Conservation (phyloP, 2,888 invertebrate species). For the Pterostichus madidus region DNA sequence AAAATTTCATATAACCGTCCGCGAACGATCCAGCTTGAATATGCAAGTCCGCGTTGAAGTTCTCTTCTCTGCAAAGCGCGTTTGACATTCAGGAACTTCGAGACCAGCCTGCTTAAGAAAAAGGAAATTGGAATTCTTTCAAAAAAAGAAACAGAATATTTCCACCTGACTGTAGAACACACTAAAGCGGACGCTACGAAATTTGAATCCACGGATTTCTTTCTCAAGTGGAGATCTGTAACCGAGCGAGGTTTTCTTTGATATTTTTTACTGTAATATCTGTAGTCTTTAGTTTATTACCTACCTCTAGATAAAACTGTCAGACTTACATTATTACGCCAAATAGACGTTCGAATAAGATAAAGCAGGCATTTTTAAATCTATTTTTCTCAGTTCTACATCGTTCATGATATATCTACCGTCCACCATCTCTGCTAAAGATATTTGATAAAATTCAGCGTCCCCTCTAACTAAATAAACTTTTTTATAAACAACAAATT, state of each 20-base stretch:
- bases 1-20: slow-evolving; percentile 40
- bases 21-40: slow-evolving; percentile 35
- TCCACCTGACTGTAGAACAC: slow-evolving; percentile 55
- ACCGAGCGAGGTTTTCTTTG: slow-evolving; percentile 24
- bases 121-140: slow-evolving; percentile 65
- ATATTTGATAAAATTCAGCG: no score
- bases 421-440: no score
- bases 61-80: slow-evolving; percentile 17
- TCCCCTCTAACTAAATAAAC: no score
- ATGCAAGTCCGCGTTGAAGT: slow-evolving; percentile 37
- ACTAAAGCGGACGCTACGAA: slow-evolving; percentile 39
- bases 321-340: slow-evolving; percentile 18
- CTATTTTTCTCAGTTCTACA: neutral
- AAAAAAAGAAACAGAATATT: slow-evolving; percentile 56
- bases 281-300: slow-evolving; percentile 48
- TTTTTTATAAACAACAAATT: no score
- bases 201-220: slow-evolving; percentile 36
- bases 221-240: slow-evolving; percentile 39
- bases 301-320: slow-evolving; percentile 42
- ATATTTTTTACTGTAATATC: slow-evolving; percentile 41
- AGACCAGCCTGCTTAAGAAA: slow-evolving; percentile 56
- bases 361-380: slow-evolving; percentile 4
- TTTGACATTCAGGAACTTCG: slow-evolving; percentile 55
- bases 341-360: slow-evolving; percentile 7
- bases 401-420: no score